These are phyloP conservation scores for Ictidomys tridecemlineatus DNA, from an alignment of 2,113 vertebrate species.

Conservation along the genomic window DNA sequence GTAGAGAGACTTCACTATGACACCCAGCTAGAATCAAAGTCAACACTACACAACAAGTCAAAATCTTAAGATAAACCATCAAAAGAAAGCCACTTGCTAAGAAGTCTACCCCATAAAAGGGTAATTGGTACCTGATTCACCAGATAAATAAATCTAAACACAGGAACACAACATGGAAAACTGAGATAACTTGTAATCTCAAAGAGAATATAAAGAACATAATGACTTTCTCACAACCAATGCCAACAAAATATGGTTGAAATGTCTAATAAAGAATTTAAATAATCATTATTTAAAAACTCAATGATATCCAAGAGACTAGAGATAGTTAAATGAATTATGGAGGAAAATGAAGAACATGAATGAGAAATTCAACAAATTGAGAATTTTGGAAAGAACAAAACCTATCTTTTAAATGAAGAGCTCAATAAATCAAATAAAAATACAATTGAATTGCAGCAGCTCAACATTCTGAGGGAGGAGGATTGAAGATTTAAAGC, in stretches of 20 bases:
- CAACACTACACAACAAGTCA: not conserved
- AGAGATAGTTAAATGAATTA: not conserved
- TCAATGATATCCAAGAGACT: not conserved
- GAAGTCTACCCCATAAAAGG: not conserved
- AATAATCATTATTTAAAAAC: not conserved
- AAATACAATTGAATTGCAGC: not conserved
- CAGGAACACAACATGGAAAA: not conserved
- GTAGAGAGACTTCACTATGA: not conserved
- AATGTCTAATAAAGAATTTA: not conserved
- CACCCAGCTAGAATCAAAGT: not conserved
- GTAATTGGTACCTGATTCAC: not conserved
- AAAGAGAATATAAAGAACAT: too few species aligned
- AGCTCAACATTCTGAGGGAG: too few species aligned
- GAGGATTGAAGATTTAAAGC: too few species aligned
- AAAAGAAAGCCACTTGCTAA: not conserved
- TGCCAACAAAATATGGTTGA: not conserved
- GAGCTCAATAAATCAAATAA: not conserved
- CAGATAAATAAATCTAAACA: not conserved
- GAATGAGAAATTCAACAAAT: not conserved
- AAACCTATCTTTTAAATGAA: not conserved
- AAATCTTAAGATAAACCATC: not conserved
- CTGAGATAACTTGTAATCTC: not conserved
- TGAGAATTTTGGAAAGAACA: not conserved
- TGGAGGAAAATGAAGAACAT: not conserved
- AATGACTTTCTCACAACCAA: not conserved